Conservation (phyloP, 2,888 invertebrate genomes). For the Octonoba sinensis region DNA sequence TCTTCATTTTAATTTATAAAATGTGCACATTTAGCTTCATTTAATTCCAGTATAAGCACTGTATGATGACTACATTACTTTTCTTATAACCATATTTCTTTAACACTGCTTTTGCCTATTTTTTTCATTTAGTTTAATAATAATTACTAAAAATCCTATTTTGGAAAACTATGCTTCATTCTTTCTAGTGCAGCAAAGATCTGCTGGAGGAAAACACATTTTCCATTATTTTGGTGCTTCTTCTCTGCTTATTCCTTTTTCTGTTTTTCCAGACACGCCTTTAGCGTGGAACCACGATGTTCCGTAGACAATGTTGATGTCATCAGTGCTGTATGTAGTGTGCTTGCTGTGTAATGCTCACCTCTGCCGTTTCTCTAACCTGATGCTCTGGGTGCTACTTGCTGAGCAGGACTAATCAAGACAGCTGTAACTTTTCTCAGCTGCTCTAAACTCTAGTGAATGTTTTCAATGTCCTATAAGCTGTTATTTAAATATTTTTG, state of each 20-base stretch:
- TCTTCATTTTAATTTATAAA: too few species aligned
- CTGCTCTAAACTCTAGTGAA: constrained; percentile 55
- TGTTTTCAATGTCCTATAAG: constrained; percentile 53
- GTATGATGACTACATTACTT: too few species aligned
- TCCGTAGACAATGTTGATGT: constrained; percentile 52
- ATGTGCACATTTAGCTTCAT: too few species aligned
- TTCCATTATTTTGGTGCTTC: not conserved
- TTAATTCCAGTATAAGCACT: too few species aligned
- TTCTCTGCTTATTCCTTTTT: constrained; percentile 59
- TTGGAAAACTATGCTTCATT: too few species aligned
- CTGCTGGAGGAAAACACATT: too few species aligned
- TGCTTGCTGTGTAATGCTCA: constrained; percentile 62
- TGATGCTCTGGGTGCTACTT: constrained; percentile 64
- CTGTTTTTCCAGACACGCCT: constrained; percentile 62
- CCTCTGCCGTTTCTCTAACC: constrained; percentile 59
- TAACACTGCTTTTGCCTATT: too few species aligned
- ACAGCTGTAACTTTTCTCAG: constrained; percentile 59
- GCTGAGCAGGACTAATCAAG: constrained; percentile 61
- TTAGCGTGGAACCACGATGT: constrained; percentile 53
- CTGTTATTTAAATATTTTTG: constrained; percentile 59
- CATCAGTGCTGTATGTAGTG: constrained; percentile 61
- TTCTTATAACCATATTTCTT: too few species aligned
- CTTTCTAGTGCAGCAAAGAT: too few species aligned
- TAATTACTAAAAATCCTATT: too few species aligned
- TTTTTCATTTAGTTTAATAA: too few species aligned